phyloP scores from a whole-genome alignment of 2,113 vertebrate species.

The Tonatia bakeri region DNA sequence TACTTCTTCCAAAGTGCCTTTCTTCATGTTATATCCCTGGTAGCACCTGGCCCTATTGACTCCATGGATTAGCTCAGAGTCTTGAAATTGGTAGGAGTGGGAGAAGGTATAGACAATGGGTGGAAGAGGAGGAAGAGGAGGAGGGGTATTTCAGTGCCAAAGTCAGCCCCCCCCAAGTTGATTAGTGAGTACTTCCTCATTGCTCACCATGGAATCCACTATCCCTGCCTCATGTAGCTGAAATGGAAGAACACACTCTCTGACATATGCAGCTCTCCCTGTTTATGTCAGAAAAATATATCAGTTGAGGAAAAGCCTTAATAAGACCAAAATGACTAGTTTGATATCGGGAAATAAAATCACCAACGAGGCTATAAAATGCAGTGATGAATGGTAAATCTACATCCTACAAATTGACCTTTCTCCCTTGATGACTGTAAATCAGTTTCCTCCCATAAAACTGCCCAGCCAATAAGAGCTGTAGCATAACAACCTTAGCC shows the following conservation, averaged over 20 bases:
- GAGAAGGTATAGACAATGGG: neutral
- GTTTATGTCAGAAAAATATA: neutral
- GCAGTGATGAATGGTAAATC: neutral
- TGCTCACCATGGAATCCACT: neutral
- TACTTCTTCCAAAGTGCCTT: neutral
- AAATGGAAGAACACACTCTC: neutral
- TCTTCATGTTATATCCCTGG: neutral
- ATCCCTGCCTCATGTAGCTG: neutral
- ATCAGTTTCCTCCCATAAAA: constrained; percentile 13
- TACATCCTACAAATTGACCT: constrained; percentile 35
- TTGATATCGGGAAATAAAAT: constrained; percentile 57
- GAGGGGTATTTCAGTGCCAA: neutral
- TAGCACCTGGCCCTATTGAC: neutral
- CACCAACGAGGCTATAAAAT: neutral
- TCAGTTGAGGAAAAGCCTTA: constrained; percentile 19
- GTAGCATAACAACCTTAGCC: neutral
- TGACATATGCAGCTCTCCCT: neutral
- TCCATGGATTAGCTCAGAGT: neutral
- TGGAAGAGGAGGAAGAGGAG: neutral
- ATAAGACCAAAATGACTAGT: constrained; percentile 46
- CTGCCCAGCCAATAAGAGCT: constrained; percentile 13
- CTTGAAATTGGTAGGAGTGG: neutral
- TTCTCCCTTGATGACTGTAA: constrained; percentile 25
- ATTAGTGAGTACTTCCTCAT: neutral
- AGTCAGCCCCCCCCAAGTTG: neutral